Evolutionary conservation across 1,140 invertebrate genomes (phyloP).

Genomic region (Drosophila equinoxialis): DNA sequence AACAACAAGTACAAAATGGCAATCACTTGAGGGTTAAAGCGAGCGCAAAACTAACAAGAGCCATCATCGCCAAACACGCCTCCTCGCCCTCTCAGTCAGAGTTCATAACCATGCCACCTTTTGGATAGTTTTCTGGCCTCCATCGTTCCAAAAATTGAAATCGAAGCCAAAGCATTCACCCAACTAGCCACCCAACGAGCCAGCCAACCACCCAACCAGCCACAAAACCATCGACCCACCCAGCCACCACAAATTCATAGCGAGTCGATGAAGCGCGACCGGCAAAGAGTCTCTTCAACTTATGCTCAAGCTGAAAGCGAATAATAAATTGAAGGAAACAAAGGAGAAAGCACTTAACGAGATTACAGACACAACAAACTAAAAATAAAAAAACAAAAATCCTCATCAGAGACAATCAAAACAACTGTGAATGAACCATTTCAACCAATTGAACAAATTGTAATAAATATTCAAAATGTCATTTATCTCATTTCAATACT

Average conservation of each 20-base stretch:
- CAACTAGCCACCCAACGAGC: neutral
- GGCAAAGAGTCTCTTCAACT: slow-evolving; percentile 40
- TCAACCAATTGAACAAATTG: slow-evolving; percentile 2
- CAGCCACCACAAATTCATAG: slow-evolving; percentile 24
- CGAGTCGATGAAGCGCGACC: slow-evolving; percentile 52
- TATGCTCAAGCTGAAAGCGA: slow-evolving; percentile 52
- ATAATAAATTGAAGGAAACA: slow-evolving; percentile 41
- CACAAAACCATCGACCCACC: neutral
- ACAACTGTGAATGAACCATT: neutral
- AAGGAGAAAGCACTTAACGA: slow-evolving; percentile 16
- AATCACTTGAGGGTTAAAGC: slow-evolving; percentile 37
- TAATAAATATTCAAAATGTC: neutral
- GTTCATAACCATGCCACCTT: neutral
- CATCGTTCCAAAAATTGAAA: slow-evolving; percentile 25
- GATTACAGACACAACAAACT: slow-evolving; percentile 2
- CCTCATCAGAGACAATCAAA: slow-evolving; percentile 9
- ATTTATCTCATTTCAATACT: too few relatives aligned
- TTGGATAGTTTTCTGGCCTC: neutral
- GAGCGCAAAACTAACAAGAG: slow-evolving; percentile 42
- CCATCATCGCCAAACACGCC: slow-evolving; percentile 6
- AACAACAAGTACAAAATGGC: slow-evolving; percentile 6
- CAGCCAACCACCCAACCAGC: slow-evolving; percentile 21
- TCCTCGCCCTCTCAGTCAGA: neutral
- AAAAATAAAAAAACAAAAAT: neutral
- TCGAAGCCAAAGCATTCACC: slow-evolving; percentile 22